Percentiles rank a stretch among this genome's conserved stretches.
These are phyloP conservation scores for Nasonia longicornis DNA, from an alignment of 1,140 invertebrate genomes.

Conservation along the genomic window DNA sequence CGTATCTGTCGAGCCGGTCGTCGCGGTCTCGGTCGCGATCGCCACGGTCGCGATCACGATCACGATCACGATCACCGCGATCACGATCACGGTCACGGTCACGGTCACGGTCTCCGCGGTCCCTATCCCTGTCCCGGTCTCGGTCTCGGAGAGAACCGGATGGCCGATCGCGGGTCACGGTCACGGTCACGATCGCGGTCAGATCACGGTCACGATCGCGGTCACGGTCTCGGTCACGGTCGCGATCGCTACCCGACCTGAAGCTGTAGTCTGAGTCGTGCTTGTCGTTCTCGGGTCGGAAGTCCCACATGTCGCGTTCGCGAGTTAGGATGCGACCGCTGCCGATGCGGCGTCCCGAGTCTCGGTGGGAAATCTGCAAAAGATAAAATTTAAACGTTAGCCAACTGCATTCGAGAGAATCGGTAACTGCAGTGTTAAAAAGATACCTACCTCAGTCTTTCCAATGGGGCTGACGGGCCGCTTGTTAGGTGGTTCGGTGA, in stretches of 20 bases:
- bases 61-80: slow-evolving; percentile 54
- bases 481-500: slow-evolving; percentile 65
- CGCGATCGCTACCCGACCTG: slow-evolving; percentile 56
- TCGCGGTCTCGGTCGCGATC: slow-evolving; percentile 50
- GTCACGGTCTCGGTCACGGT: slow-evolving; percentile 60
- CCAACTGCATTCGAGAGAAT: neutral
- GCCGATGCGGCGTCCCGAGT: slow-evolving; percentile 77
- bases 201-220: slow-evolving; percentile 57
- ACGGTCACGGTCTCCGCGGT: slow-evolving; percentile 58
- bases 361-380: slow-evolving; percentile 65
- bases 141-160: slow-evolving; percentile 44
- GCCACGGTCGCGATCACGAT: slow-evolving; percentile 44
- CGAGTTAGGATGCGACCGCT: slow-evolving; percentile 82
- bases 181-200: slow-evolving; percentile 47
- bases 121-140: slow-evolving; percentile 56
- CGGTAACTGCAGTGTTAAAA: slow-evolving; percentile 6
- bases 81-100: slow-evolving; percentile 57
- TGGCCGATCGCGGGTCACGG: slow-evolving; percentile 51
- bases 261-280: slow-evolving; percentile 63
- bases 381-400: neutral
- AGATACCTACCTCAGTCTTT: slow-evolving; percentile 61
- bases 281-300: slow-evolving; percentile 67
- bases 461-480: slow-evolving; percentile 71
- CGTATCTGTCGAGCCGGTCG: slow-evolving; percentile 64
- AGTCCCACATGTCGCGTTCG: slow-evolving; percentile 76